Evolutionary conservation across 2,888 invertebrate species (phyloP), one percentile per base, ranked within the genome.

Genomic region (Rhynchonema sp.): DNA sequence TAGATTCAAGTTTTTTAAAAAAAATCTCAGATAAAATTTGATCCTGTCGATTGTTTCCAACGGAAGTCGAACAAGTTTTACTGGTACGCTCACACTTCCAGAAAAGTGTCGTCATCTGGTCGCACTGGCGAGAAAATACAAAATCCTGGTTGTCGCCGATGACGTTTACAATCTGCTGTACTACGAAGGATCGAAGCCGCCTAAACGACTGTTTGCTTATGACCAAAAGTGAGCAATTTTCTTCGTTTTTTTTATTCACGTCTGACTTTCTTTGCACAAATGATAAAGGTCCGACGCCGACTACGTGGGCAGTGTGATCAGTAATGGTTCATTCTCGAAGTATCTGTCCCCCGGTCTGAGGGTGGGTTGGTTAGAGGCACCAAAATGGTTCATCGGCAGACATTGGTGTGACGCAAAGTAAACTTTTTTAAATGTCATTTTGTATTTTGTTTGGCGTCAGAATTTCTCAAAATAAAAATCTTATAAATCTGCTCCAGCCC

Each of bases 291-390:
- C 67, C 27, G 72, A 74, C 63, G 61, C 65, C 23, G 70, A 73
- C 30, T 73, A 68, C 62, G 61, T 65, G 61, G 80, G 81, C 1
- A 76, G 80, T 69, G 77, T 82, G 2, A 74, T 83, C 46, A 82
- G 82, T 0, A 82, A 82, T 68, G 80, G 81, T 27, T 78, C 80
- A 1, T 82, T 83, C 70, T 81, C 82, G 0, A 83, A 83, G 73
- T 79, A 82, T 57, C 69, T 83, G 60, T 79, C 79, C 0, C 82
- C 83, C 1, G 82, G 81, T 0, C 66, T 82, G 23, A 75, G 83
- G n/a, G 68, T 82, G 22, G 83, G 83, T 1, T 83, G 83, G 83
- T 71, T 82, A 28, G 82, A 83, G 68, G 76, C 78, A 26, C 76
- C 79, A 1, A 61, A 65, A 20, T 63, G 65, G 57, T 65, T 73